Evolutionary conservation across 2,797 vertebrate genomes (phyloP), one percentile per base, ranked within the genome.

Genomic region (Ciconia nigra): DNA sequence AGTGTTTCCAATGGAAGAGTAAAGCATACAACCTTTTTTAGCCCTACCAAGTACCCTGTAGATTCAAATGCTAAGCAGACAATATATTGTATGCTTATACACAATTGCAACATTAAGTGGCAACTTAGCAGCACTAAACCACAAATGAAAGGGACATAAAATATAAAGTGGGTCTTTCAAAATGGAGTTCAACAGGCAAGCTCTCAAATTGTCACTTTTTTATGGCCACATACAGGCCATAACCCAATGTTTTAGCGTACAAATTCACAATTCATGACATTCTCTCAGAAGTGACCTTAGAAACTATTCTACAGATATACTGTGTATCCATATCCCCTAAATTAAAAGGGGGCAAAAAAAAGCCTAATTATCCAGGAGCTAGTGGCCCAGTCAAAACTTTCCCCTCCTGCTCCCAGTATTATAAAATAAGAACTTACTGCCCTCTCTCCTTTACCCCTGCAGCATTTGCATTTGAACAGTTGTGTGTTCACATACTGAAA

Each of bases 121-220:
- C 33, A 92, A 87, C 62, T 93, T 59, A 88, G 62, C 59, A 79
- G 63, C 47, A 66, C 42, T 82, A 93, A 93, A 77, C 58, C n/a
- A 90, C 77, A 94, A 91, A 89, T 52, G 65, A 91, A 89, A 91
- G 26, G n/a, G 28, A 39, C 17, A 55, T 94, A 78, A 96, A 95
- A 95, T 52, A 90, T 28, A 58, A 91, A 74, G 25, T 62, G 33
- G 8, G n/a, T 85, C 20, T 69, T 90, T 72, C 71, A 89, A 92
- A 95, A 86, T 10, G 14, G 52, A 91, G 66, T 82, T 92, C 81
- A 95, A 69, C n/a, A 79, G 55, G 47, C n/a, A 94, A 66, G 39
- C 37, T 26, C 73, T 91, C 66, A 92, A 85, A 87, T 26, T 61
- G 31, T 28, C 35, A 35, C 21, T 49, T 74, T 54, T 93, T 93